A percentile compares a stretch with the other conserved stretches of the same genome.
phyloP scores from a whole-genome alignment of 2,797 vertebrate species.

The Hydrocynus forskahlii region DNA sequence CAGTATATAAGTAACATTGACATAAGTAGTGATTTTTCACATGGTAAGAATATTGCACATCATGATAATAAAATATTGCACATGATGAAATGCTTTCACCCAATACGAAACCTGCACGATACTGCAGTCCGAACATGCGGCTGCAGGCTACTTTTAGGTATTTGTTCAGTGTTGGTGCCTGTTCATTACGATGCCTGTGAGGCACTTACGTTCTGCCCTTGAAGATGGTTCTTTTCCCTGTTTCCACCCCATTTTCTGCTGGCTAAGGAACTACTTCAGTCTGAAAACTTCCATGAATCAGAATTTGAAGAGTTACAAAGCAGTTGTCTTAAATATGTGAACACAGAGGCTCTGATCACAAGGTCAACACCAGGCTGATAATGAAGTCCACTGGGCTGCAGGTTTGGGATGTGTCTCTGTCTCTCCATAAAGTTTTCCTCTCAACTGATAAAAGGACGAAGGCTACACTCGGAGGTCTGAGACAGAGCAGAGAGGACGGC shows the following conservation, averaged over 20 bases:
- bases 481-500: neutral
- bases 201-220: neutral
- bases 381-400: neutral
- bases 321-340: slow-evolving; percentile 2
- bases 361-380: neutral
- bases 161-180: neutral
- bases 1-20: too few relatives aligned
- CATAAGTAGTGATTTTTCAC: too few relatives aligned
- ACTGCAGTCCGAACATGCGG: too few relatives aligned
- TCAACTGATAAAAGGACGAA: slow-evolving; percentile 13
- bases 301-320: neutral
- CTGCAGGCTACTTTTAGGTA: too few relatives aligned
- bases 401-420: neutral
- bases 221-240: neutral
- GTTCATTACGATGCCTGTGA: neutral
- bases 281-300: slow-evolving; percentile 2
- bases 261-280: neutral
- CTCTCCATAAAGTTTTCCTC: neutral
- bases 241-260: neutral
- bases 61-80: too few relatives aligned
- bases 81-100: too few relatives aligned
- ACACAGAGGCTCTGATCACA: neutral
- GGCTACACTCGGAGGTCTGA: slow-evolving; percentile 9
- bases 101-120: too few relatives aligned
- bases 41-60: too few relatives aligned